Evolutionary conservation across 2,797 vertebrate genomes (phyloP).

Genomic region (Parotocinclus haroldoi): DNA sequence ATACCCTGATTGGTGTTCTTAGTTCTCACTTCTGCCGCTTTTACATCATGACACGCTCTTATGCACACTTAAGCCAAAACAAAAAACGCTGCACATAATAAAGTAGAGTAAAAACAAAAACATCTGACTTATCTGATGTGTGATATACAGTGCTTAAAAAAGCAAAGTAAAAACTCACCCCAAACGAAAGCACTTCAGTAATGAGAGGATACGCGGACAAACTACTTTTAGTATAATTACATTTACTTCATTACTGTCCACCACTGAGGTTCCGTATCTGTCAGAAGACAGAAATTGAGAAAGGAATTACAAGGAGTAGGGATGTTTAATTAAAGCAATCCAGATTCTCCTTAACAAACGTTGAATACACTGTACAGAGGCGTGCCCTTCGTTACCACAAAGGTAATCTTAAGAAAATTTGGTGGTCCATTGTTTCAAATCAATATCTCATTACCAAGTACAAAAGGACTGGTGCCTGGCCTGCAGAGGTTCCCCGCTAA

Average conservation of each 20-base stretch:
- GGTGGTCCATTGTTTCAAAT: conserved; percentile 98
- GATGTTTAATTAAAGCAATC: conserved; percentile 46
- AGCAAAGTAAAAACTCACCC: background rate
- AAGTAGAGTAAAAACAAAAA: too few species aligned
- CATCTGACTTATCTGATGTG: too few species aligned
- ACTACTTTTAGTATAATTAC: too few species aligned
- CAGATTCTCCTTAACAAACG: conserved; percentile 52
- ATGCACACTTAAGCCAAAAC: too few species aligned
- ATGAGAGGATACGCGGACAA: background rate
- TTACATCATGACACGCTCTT: too few species aligned
- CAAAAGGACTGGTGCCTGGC: conserved; percentile 89
- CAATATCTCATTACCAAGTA: conserved; percentile 99
- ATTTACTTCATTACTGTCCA: background rate
- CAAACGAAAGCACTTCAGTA: too few species aligned
- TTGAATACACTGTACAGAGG: conserved; percentile 69
- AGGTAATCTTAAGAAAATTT: conserved; percentile 92
- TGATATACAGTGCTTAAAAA: too few species aligned
- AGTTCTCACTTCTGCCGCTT: too few species aligned
- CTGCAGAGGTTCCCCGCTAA: conserved; percentile 85
- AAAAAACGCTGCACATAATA: too few species aligned
- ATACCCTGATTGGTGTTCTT: too few species aligned
- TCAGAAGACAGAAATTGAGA: conserved; percentile 23
- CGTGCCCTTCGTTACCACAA: conserved; percentile 82
- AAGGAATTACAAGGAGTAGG: conserved; percentile 3
- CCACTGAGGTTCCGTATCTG: background rate